A percentile compares a stretch with the other conserved stretches of the same genome.
Evolutionary conservation across 2,113 vertebrate genomes (phyloP).

Genomic region (Nyctibius bracteatus): DNA sequence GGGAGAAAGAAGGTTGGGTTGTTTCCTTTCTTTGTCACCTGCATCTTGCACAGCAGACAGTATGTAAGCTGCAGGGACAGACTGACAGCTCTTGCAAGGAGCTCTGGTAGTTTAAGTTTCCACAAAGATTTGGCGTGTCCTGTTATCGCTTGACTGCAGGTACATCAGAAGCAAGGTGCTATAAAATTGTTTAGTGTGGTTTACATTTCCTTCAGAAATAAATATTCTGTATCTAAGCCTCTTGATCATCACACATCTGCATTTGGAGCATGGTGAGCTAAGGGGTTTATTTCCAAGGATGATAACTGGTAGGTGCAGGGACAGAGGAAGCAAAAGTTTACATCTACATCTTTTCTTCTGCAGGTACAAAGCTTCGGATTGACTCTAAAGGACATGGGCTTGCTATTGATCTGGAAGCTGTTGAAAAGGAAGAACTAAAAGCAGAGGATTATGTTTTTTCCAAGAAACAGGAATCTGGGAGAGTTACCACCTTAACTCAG

Average conservation of each 20-base stretch:
- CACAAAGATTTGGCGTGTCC: not conserved
- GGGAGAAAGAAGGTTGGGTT: not conserved
- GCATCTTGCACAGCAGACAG: not conserved
- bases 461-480: not conserved
- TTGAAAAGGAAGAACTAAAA: conserved; percentile 12
- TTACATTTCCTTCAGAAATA: not conserved
- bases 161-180: not conserved
- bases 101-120: not conserved
- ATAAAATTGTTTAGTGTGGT: not conserved
- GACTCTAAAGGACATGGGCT: not conserved
- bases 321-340: not conserved
- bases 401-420: not conserved
- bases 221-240: not conserved
- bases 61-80: not conserved
- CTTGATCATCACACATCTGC: not conserved
- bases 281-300: not conserved
- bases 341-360: not conserved
- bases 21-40: not conserved
- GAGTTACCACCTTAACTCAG: not conserved
- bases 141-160: not conserved
- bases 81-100: not conserved
- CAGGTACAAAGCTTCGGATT: conserved; percentile 24
- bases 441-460: not conserved
- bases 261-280: not conserved
- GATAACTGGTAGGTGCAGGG: not conserved